Evolutionary conservation across 2,888 invertebrate genomes (phyloP), one percentile per base, ranked within the genome.

Genomic region (Camptogramma bilineatum): DNA sequence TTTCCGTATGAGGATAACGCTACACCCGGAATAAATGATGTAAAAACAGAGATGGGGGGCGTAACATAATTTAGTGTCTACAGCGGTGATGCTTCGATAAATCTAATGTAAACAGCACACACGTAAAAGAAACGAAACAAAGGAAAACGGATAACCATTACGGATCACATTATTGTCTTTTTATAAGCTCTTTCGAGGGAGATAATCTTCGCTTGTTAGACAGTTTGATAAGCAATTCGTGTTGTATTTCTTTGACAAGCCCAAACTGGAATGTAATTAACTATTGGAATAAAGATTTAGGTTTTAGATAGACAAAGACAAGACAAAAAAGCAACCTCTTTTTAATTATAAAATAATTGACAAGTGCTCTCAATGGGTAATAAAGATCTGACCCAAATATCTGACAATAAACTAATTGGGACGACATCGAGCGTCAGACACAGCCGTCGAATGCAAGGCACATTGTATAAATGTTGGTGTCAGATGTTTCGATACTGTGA

Each of bases 91-190:
- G 79, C 72, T 71, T 61, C 73, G 77, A 83, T 86, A 85, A 86
- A 85, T 87, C 84, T 85, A 84, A 86, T 81, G 83, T 81, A 85
- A 86, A 87, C 83, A 85, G 75, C 79, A 80, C 75, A 76, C 75
- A 70, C 65, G 62, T 78, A 78, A 74, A 76, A 73, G 74, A 75
- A 72, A 69, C 67, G 74, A 76, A 81, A 81, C 79, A 80, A 80
- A 79, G 66, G 69, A 60, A 72, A 75, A 75, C 72, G 62, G 76
- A 74, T 77, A 64, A 71, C 68, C 72, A 73, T 73, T 73, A 69
- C 52, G 51, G 62, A 53, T 64, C 64, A 63, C 64, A 66, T 76
- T 77, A 75, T 74, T 74, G 72, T 68, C 67, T 68, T 73, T 76
- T 74, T 71, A 69, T 70, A 69, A 66, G 56, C 59, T 60, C 34